phyloP scores from a whole-genome alignment of 2,797 vertebrate genomes.

The Propithecus deckenii region DNA sequence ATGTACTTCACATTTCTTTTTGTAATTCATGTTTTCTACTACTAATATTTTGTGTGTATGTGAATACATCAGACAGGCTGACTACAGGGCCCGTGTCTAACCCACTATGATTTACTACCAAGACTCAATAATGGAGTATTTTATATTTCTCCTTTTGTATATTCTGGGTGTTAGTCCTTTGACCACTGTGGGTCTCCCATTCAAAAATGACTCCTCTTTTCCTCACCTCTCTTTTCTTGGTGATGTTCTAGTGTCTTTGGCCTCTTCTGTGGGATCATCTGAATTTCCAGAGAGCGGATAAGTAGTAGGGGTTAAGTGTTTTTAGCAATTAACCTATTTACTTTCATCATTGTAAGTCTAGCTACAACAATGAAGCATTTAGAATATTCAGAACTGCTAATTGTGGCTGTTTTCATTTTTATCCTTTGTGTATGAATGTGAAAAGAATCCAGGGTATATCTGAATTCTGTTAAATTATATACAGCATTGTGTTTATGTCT shows the following conservation, averaged over 20 bases:
- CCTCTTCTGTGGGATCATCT: not conserved
- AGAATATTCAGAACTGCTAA: not conserved
- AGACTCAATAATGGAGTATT: not conserved
- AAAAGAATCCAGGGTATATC: not conserved
- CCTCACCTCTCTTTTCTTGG: not conserved
- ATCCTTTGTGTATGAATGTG: not conserved
- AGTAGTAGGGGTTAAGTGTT: not conserved
- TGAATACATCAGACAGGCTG: not conserved
- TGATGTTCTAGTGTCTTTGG: not conserved
- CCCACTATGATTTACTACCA: not conserved
- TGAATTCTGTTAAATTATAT: not conserved
- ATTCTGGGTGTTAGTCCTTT: not conserved
- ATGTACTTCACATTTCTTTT: not conserved
- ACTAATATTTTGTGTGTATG: not conserved
- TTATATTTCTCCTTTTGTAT: not conserved
- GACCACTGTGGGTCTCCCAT: not conserved
- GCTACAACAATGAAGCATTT: not conserved
- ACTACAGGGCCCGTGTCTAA: rapidly evolving
- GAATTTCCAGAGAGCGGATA: not conserved
- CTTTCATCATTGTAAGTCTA: not conserved
- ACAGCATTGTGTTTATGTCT: not conserved
- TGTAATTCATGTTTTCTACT: not conserved
- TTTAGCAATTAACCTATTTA: not conserved
- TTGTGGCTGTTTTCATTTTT: not conserved
- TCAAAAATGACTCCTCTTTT: not conserved